Evolutionary conservation across 2,888 invertebrate genomes (phyloP), one percentile per base, ranked within the genome.

Genomic region (Thumatha senex): DNA sequence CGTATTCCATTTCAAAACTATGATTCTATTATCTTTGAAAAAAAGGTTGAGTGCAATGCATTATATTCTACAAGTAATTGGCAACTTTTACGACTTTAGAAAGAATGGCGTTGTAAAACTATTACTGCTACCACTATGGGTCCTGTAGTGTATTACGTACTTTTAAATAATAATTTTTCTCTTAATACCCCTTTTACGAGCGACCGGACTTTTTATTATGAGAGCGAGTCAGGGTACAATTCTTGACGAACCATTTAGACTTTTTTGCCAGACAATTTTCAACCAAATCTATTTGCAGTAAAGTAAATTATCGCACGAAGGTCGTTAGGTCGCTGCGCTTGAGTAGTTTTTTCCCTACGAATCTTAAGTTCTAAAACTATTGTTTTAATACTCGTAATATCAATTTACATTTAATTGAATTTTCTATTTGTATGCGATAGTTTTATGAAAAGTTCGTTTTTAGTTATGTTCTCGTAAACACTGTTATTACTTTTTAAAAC

Each of bases 121-220:
- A 58, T 65, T 67, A 74, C 58, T 62, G 69, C 67, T 63, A 67
- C 74, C 72, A 64, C 60, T 59, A 73, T 65, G 24, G 30, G 48
- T 29, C 8, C 48, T 58, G 66, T 58, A 69, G 66, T 69, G 58
- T 67, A 69, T 67, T 62, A 66, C 61, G 55, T 48, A 49, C 57
- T 12, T 59, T 67, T 63, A 58, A 67, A 70, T 67, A 62, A 70
- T 68, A 59, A 59, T 24, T 61, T 57, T 63, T 58, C 57, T 43
- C 54, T 56, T 59, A 58, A 60, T 66, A 42, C 51, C 24, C 31
- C 24, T 58, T 67, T 67, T 67, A 68, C 58, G 67, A 63, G 35
- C 63, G 24, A 49, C 45, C 46, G 18, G 36, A 44, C 46, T 31
- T 44, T 58, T 58, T 48, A 52, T 48, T 52, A 33, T 40, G 40